Base-by-base conservation (phyloP, 2,797 vertebrate species). In the Chaetophractus vellerosus region DNA sequence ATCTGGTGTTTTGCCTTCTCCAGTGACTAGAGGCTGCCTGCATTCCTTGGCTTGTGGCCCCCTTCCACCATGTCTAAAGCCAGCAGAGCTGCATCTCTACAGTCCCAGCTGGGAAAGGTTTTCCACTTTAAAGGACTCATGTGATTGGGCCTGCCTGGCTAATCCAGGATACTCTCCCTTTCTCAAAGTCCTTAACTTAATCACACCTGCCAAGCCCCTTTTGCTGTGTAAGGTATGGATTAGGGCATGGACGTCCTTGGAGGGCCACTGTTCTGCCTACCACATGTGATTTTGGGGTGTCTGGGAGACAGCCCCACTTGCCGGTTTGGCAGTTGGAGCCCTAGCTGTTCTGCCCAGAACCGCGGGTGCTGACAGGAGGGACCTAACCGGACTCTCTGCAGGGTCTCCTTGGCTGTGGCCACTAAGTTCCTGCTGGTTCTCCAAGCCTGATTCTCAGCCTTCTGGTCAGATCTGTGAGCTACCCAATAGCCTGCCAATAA, bases 401-500 rank as follows among this genome's bases (percentile, higher is more conserved):
- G 21, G 26, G 38, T 28, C 24, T 23, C 18, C 52, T 59, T 86
- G 33, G 52, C 50, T 83, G 21, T 57, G 55, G 6, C 7, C 36
- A 31, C 6, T 28, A 45, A 59, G 21, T 36, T 88, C 36, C 85
- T 81, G 9, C 31, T 84, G 61, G 26, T 82, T 96, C 95, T 90
- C 88, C 57, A 90, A 94, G 59, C 21, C 55, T 61, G 23, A 57
- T 84, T 91, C 72, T 87, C 23, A 81, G 28, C 31, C 19, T 91
- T 93, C 61, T 76, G 24, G 10, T 76, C 63, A 95, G 68, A 57
- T 87, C 72, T 84, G 41, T 63, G 68, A 93, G 61, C 38, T 87
- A 61, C 33, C 24, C 41, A 80, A 55, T 61, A 88, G 21, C 5
- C 50, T 81, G 19, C 33, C 75, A 61, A 50, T 72, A 68, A 78